Percentiles rank a stretch among this genome's conserved stretches.
Evolutionary conservation across 2,888 invertebrate species (phyloP).

Genomic region (Lacanobia oleracea): DNA sequence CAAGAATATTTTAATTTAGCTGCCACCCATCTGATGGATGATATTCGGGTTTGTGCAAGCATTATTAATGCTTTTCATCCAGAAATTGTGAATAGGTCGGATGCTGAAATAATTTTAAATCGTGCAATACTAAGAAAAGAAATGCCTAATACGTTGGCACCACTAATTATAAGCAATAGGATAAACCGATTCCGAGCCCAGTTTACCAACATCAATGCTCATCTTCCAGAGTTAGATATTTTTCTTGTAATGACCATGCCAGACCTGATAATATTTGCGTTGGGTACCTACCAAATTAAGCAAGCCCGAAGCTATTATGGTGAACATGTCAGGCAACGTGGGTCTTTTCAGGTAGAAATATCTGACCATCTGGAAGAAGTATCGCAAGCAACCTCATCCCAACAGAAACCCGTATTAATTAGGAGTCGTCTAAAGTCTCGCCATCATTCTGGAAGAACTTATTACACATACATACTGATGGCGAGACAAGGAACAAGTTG

Average conservation of each 20-base stretch:
- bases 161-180: slow-evolving; percentile 1
- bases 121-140: not conserved
- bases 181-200: slow-evolving; percentile 7
- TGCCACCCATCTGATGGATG: slow-evolving; percentile 12
- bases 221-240: slow-evolving; percentile 11
- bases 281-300: slow-evolving; percentile 18
- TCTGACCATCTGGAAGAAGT: not conserved
- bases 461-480: slow-evolving; percentile 10
- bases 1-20: slow-evolving; percentile 12
- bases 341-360: slow-evolving; percentile 13
- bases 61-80: slow-evolving; percentile 19
- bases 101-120: slow-evolving; percentile 10
- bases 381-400: too few species aligned
- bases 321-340: slow-evolving; percentile 11
- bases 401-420: slow-evolving; percentile 1
- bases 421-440: slow-evolving; percentile 9
- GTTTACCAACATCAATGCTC: too few species aligned
- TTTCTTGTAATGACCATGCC: slow-evolving; percentile 16
- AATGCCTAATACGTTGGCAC: slow-evolving; percentile 14
- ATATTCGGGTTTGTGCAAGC: slow-evolving; percentile 12
- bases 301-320: slow-evolving; percentile 10
- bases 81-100: slow-evolving; percentile 12
- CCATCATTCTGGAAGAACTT: not conserved
- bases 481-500: slow-evolving; percentile 6
- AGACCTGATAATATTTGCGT: slow-evolving; percentile 15